Conservation (phyloP, 2,797 vertebrate genomes). For the Spheniscus humboldti region DNA sequence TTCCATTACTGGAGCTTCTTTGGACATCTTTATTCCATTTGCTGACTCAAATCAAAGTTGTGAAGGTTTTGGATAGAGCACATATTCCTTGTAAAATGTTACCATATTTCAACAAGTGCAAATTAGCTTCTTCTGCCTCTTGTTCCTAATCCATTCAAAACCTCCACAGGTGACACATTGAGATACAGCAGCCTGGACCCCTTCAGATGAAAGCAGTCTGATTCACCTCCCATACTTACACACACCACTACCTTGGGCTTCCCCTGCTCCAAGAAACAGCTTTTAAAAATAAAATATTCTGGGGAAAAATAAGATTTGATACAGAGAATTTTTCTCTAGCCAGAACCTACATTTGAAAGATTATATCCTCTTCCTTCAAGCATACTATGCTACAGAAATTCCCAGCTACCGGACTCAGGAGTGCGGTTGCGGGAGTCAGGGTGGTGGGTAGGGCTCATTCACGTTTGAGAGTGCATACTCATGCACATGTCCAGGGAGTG, state of each 20-base stretch:
- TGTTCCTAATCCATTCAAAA: not conserved
- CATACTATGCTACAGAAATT: not conserved
- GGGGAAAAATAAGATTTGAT: not conserved
- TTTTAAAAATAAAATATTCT: not conserved
- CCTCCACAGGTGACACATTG: not conserved
- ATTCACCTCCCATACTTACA: not conserved
- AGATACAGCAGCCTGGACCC: not conserved
- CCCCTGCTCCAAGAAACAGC: not conserved
- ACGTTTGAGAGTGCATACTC: not conserved
- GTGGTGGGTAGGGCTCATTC: not conserved
- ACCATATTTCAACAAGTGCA: not conserved
- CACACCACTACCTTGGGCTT: not conserved
- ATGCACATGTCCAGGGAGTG: not conserved
- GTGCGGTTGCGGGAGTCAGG: rapidly evolving
- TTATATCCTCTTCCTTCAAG: not conserved
- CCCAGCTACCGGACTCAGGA: not conserved
- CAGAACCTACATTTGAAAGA: not conserved
- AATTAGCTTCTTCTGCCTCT: not conserved
- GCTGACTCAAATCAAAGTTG: not conserved
- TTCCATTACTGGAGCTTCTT: not conserved
- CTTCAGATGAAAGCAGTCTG: not conserved
- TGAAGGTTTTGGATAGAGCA: not conserved
- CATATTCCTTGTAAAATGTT: not conserved
- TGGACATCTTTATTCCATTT: not conserved
- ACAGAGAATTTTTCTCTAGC: not conserved